phyloP scores from a whole-genome alignment of 2,113 vertebrate genomes.

The Parotia lawesii region DNA sequence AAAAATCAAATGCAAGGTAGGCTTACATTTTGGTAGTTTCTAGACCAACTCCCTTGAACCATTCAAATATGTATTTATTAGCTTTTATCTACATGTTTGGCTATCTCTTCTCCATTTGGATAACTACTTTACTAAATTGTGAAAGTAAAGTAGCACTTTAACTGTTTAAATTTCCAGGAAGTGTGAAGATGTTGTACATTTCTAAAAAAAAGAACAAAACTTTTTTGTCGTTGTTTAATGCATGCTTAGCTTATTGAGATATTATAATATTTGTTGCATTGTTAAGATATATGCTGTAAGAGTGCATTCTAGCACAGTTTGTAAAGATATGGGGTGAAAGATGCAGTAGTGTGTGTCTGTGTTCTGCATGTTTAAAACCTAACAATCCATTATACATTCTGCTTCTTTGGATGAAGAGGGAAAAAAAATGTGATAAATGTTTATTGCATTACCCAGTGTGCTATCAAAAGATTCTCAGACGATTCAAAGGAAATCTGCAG shows the following conservation, averaged over 20 bases:
- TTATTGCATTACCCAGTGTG: not conserved
- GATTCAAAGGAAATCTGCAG: not conserved
- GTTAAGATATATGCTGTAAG: not conserved
- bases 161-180: not conserved
- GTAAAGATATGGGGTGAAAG: not conserved
- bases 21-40: not conserved
- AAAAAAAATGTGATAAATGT: not conserved
- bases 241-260: not conserved
- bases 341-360: not conserved
- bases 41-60: not conserved
- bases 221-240: not conserved
- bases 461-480: not conserved
- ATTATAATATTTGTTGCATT: not conserved
- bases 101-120: not conserved
- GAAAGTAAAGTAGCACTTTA: not conserved
- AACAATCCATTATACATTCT: not conserved
- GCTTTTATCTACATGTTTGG: not conserved
- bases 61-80: not conserved
- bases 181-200: not conserved
- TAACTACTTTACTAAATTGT: not conserved
- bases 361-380: not conserved
- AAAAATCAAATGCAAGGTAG: not conserved
- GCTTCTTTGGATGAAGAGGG: not conserved
- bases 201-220: not conserved
- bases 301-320: not conserved